phyloP scores from a whole-genome alignment of 2,888 invertebrate genomes.

The Drosophila eohydei region DNA sequence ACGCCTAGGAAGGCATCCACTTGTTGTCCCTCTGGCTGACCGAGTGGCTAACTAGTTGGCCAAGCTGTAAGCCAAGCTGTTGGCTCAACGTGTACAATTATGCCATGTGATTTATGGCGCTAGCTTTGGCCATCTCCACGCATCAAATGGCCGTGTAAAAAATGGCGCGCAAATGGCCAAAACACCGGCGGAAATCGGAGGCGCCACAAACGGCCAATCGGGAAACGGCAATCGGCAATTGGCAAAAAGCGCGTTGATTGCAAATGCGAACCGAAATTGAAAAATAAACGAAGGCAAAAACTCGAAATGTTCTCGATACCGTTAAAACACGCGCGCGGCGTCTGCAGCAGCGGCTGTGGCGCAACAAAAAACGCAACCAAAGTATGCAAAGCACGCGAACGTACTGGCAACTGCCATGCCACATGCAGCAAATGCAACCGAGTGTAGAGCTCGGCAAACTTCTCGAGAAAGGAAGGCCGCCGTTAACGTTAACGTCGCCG shows the following conservation, averaged over 20 bases:
- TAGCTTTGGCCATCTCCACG: slow-evolving; percentile 19
- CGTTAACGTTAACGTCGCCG: slow-evolving; percentile 48
- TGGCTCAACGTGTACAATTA: slow-evolving; percentile 64
- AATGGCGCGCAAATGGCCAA: slow-evolving; percentile 61
- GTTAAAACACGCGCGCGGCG: slow-evolving; percentile 16
- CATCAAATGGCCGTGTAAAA: slow-evolving; percentile 25
- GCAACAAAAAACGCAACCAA: slow-evolving; percentile 81
- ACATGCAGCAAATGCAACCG: slow-evolving; percentile 58
- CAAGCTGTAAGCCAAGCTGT: slow-evolving; percentile 19
- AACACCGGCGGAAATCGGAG: slow-evolving; percentile 46
- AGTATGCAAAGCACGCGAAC: slow-evolving; percentile 84
- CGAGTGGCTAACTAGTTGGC: background rate
- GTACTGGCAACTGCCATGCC: slow-evolving; percentile 77
- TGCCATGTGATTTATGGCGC: slow-evolving; percentile 69
- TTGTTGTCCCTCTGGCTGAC: slow-evolving; percentile 34
- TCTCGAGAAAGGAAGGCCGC: slow-evolving; percentile 69
- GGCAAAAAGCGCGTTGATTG: slow-evolving; percentile 40
- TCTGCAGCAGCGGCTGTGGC: slow-evolving; percentile 51
- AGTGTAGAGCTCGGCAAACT: slow-evolving; percentile 71
- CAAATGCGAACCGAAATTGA: slow-evolving; percentile 26
- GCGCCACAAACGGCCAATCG: slow-evolving; percentile 27
- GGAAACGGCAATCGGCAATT: slow-evolving; percentile 17
- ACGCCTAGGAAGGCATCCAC: slow-evolving; percentile 55
- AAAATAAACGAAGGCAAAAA: slow-evolving; percentile 33
- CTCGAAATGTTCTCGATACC: slow-evolving; percentile 22